Conservation (phyloP, 2,888 invertebrate species). For the Pardosa pseudoannulata region DNA sequence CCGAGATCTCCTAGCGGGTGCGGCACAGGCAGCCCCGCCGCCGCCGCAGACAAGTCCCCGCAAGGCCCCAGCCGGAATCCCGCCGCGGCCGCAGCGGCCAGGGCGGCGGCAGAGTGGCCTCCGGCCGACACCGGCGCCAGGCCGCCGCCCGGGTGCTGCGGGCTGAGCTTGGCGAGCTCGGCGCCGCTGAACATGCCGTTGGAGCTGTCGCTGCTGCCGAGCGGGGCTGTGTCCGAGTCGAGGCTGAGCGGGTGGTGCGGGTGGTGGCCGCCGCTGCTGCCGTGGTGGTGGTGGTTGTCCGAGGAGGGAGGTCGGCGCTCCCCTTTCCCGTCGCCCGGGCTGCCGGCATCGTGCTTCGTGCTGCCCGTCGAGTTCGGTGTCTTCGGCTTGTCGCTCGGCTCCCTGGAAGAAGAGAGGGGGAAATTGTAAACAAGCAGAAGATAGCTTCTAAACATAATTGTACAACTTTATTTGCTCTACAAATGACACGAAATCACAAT, state of each 20-base stretch:
- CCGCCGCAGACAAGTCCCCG: conserved; percentile 49
- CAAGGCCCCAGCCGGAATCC: conserved; percentile 59
- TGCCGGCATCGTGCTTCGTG: conserved; percentile 49
- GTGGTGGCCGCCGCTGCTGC: conserved; percentile 39
- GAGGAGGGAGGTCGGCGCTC: conserved; percentile 44
- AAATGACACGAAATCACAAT: no score
- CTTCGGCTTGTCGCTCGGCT: conserved; percentile 64
- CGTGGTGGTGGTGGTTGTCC: conserved; percentile 32
- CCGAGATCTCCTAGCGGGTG: conserved; percentile 60
- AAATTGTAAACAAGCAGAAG: no score
- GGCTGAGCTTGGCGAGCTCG: conserved; percentile 51
- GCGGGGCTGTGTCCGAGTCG: conserved; percentile 59
- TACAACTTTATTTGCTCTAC: no score
- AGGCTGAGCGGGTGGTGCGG: conserved; percentile 39
- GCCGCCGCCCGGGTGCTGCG: conserved; percentile 34
- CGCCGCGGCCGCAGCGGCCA: conserved; percentile 62
- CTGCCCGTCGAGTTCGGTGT: conserved; percentile 64
- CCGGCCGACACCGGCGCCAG: conserved; percentile 23
- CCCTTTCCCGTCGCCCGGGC: conserved; percentile 41
- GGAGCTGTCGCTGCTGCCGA: conserved; percentile 66
- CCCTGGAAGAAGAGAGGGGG: conserved; percentile 19
- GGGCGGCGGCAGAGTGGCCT: conserved; percentile 53
- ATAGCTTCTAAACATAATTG: no score
- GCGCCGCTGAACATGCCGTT: conserved; percentile 65
- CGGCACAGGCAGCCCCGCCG: conserved; percentile 47